Base-by-base conservation (phyloP, 2,797 vertebrate genomes). In the Otus scops region DNA sequence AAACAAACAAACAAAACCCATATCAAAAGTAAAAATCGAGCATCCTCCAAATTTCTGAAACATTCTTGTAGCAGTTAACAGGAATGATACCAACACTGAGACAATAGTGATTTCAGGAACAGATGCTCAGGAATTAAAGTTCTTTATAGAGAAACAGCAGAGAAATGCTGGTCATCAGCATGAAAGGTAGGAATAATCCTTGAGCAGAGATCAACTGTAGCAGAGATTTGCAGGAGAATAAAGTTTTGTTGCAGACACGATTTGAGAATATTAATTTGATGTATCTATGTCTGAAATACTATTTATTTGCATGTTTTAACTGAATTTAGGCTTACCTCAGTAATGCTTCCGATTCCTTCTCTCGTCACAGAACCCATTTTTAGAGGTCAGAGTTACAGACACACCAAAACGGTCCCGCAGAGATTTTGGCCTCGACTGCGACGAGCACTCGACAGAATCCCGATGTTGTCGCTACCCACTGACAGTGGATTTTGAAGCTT, bases 401-500 rank as follows among this genome's bases (percentile, higher is more conserved):
- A 98, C 98, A 23, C 99, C 99, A 0, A 99, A 98, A 97, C 98
- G 99, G 69, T 98, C 98, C 92, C 97, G 98, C 95, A 98, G 99
- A 97, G 99, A 99, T 97, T 98, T 98, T 0, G 99, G 99, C 26
- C 98, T 99, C 14, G 99, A 99, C 98, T 99, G 99, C 2, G 99
- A 99, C 0, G 99, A 99, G 95, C 98, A 99, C 96, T 99, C 99
- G 0, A 98, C 98, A 3, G 99, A 99, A 96, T 98, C 99, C 5
- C 98, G 99, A 20, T 99, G 99, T 89, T 99, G 99, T 93, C 99
- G 99, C 50, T 99, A 99, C 85, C 99, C 99, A 0, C 98, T 99
- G 94, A 99, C 99, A 0, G 99, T 99, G 97, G 99, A 99, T 98
- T 99, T 99, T 38, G 99, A 99, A 97, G 99, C 99, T 84, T 99